Base-by-base conservation (phyloP, 2,797 vertebrate species). In the Cephalopachus bancanus region DNA sequence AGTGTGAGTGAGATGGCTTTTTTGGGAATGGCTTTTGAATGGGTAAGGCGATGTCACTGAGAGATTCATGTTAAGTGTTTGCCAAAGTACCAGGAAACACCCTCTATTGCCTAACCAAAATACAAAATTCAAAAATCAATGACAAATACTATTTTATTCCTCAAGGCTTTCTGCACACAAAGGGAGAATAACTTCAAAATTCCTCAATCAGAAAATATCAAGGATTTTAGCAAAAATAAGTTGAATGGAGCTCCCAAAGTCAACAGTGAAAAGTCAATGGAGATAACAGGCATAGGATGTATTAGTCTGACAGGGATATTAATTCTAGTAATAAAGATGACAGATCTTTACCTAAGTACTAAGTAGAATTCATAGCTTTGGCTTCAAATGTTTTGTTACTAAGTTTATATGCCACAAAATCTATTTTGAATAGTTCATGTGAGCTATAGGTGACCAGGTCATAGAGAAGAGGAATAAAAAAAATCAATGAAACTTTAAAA, bases 291-390 rank as follows among this genome's bases (percentile, higher is more conserved):
- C 0, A 71, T 37, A 59, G 86, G 69, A 92, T 95, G 16, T 81
- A 90, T 84, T 71, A 80, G 55, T 93, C 62, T 88, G 64, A 72
- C 20, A 37, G 87, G 64, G 62, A 49, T 4, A 0, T 64, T 87
- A 96, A 79, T 93, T 59, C 79, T 49, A 88, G 44, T n/a, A 71
- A 16, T 30, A 94, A 89, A 85, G 10, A 89, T 17, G 81, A 95
- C 44, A 95, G 78, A 76, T 4, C 81, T 97, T 93, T 91, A 75
- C 62, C 51, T 91, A 96, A 93, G 60, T 93, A 93, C 10, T 22
- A 24, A 30, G 75, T 84, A 89, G 94, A 91, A 85, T 53, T 9
- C 93, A 89, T 94, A 44, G 6, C 33, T 94, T 97, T 94, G 75
- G 6, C 74, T 22, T 81, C 37, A 78, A 79, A 37, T 28, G 49